Percentiles rank a stretch among this genome's conserved stretches.
Conservation (phyloP, 2,113 vertebrate genomes). For the Phalacrocorax carbo region DNA sequence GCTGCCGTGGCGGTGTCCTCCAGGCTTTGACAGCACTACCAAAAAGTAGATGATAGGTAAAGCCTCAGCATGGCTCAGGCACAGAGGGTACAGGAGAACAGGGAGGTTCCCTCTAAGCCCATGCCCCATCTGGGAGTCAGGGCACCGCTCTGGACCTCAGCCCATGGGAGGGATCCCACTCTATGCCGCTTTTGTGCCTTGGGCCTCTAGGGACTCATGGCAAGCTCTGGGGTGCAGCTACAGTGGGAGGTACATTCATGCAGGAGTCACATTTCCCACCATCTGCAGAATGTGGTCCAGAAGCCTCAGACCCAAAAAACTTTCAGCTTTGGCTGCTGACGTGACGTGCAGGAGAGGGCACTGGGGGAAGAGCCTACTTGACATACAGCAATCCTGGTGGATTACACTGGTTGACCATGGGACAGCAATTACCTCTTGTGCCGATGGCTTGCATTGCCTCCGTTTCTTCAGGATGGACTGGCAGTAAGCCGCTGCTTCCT, state of each 20-base stretch:
- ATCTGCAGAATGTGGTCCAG: neutral
- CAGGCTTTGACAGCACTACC: neutral
- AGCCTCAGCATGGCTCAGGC: neutral
- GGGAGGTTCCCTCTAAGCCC: neutral
- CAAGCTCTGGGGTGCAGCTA: neutral
- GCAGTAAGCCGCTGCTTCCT: neutral
- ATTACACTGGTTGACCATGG: too few relatives aligned
- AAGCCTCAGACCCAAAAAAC: too few relatives aligned
- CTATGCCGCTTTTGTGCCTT: neutral
- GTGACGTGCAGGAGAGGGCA: neutral
- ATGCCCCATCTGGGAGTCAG: neutral
- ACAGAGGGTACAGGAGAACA: neutral
- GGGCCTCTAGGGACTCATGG: neutral
- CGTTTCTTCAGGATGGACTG: neutral
- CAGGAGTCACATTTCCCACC: neutral
- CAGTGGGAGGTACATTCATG: neutral
- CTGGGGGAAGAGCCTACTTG: neutral
- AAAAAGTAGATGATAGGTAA: neutral
- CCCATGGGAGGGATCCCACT: neutral
- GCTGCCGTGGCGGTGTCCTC: neutral
- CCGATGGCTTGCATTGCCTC: fast-evolving
- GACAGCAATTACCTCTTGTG: neutral
- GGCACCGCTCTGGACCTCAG: neutral
- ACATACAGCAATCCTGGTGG: neutral
- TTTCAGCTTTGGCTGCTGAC: neutral